Evolutionary conservation across 2,888 invertebrate genomes (phyloP).

Genomic region (Priocnemis perturbator): DNA sequence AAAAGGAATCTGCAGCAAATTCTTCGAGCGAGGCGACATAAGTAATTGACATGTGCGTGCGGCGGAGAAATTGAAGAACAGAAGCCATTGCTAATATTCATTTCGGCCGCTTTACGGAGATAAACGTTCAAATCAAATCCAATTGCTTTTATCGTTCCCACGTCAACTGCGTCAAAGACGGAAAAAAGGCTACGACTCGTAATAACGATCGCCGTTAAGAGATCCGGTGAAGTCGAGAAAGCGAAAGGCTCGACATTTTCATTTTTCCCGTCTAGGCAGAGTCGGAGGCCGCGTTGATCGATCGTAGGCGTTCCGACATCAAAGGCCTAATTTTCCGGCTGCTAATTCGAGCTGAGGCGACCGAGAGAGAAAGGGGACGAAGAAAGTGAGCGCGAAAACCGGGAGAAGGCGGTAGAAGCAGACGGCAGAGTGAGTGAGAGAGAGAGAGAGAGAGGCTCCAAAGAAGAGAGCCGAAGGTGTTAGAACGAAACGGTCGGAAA

Average conservation of each 20-base stretch:
- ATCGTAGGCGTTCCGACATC: slow-evolving; percentile 45
- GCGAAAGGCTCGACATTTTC: slow-evolving; percentile 9
- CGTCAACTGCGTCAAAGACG: background rate
- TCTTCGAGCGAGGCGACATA: too few relatives aligned
- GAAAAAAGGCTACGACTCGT: background rate
- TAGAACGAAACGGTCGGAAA: background rate
- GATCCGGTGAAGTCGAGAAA: background rate
- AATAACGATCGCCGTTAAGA: background rate
- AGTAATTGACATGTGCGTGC: too few relatives aligned
- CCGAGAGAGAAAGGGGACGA: background rate
- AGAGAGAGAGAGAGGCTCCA: too few relatives aligned
- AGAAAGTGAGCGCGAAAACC: background rate
- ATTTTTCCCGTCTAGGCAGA: background rate
- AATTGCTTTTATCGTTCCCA: too few relatives aligned
- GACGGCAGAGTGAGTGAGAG: too few relatives aligned
- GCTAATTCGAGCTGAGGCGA: slow-evolving; percentile 36
- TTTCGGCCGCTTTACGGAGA: too few relatives aligned
- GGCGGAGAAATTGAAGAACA: too few relatives aligned
- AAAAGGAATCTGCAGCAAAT: too few relatives aligned
- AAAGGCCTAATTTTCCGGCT: slow-evolving; percentile 52
- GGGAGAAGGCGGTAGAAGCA: too few relatives aligned
- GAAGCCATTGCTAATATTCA: too few relatives aligned
- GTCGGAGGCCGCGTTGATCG: background rate
- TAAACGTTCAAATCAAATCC: too few relatives aligned
- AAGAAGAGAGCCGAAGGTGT: slow-evolving; percentile 3